These are phyloP conservation scores for Stegana nigrithorax DNA, from an alignment of 2,888 invertebrate species.

Conservation along the genomic window DNA sequence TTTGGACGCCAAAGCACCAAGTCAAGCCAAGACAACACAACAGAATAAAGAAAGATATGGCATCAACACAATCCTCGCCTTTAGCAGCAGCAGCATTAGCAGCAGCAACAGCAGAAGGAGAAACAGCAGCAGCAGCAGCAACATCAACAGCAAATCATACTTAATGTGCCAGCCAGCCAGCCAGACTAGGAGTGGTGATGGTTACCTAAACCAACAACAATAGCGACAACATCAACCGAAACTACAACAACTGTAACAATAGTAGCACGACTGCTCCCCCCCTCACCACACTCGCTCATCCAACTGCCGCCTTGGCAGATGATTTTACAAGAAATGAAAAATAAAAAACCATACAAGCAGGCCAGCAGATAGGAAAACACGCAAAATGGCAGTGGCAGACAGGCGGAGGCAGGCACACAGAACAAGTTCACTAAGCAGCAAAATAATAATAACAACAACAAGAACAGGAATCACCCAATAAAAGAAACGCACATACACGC, in stretches of 20 bases:
- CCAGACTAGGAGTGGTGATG: too few relatives aligned
- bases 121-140: constrained; percentile 23
- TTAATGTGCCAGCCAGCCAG: constrained; percentile 60
- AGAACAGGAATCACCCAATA: constrained; percentile 10
- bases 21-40: background rate
- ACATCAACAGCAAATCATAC: constrained; percentile 53
- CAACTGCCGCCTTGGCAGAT: background rate
- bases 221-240: too few relatives aligned
- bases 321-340: background rate
- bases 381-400: constrained; percentile 31
- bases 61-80: too few relatives aligned
- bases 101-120: constrained; percentile 16
- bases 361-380: background rate
- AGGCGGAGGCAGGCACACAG: constrained; percentile 6
- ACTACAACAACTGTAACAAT: too few relatives aligned
- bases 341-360: background rate
- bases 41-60: background rate
- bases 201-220: too few relatives aligned
- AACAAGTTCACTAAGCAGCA: too few relatives aligned
- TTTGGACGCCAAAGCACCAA: background rate
- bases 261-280: too few relatives aligned
- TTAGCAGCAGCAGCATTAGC: too few relatives aligned
- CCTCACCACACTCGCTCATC: too few relatives aligned
- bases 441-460: too few relatives aligned
- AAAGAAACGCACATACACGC: too few relatives aligned